These are phyloP conservation scores for Polyergus mexicanus DNA, from an alignment of 1,140 invertebrate species.

Conservation along the genomic window DNA sequence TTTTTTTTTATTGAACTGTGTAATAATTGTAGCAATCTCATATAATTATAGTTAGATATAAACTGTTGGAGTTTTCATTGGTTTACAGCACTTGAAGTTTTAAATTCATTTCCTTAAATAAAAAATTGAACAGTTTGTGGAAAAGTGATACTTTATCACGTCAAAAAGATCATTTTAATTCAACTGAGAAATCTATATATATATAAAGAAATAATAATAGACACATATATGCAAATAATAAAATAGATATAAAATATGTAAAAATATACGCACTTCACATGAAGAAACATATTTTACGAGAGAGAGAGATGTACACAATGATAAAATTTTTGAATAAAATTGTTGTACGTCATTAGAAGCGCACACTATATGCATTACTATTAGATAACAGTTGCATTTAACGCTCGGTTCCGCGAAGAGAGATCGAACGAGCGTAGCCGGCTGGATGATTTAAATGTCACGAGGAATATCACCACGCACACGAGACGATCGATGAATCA, in stretches of 20 bases:
- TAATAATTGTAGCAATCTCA: no score
- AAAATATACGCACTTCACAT: not conserved
- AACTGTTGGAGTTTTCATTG: not conserved
- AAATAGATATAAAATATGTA: not conserved
- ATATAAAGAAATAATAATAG: not conserved
- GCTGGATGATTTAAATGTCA: slow-evolving; percentile 45
- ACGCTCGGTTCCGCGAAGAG: slow-evolving; percentile 13
- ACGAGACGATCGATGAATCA: slow-evolving; percentile 51
- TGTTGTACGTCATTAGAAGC: not conserved
- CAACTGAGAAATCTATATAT: not conserved
- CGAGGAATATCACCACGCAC: slow-evolving; percentile 24
- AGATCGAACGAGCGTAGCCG: slow-evolving; percentile 28
- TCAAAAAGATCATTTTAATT: not conserved
- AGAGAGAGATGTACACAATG: no score
- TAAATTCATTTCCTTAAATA: not conserved
- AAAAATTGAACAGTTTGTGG: not conserved
- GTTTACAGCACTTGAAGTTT: no score
- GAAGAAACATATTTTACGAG: no score
- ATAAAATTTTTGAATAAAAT: not conserved
- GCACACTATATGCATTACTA: not conserved
- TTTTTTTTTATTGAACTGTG: no score
- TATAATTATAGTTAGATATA: no score
- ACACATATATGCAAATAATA: not conserved
- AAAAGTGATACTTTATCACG: no score
- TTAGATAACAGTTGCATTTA: slow-evolving; percentile 41